Evolutionary conservation across 2,797 vertebrate genomes (phyloP).

Genomic region (Chaetophractus vellerosus): DNA sequence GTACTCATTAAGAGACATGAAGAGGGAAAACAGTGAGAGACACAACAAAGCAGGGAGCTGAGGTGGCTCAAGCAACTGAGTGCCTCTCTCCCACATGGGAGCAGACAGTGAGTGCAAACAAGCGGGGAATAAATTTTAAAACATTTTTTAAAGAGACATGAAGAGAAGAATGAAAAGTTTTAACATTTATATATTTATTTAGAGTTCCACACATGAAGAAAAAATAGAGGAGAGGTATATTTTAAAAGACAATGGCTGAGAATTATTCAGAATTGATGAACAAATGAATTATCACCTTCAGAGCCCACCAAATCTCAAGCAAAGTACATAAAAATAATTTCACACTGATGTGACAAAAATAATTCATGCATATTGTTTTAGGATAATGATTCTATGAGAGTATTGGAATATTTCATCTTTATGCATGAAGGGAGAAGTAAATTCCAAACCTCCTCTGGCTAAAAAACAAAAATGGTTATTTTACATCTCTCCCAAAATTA

Average conservation of each 20-base stretch:
- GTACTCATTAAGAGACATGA: background rate
- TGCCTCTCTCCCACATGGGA: too few relatives aligned
- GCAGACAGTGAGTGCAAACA: too few relatives aligned
- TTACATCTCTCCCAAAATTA: conserved; percentile 58
- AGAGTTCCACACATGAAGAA: background rate
- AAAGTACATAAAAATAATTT: conserved; percentile 4
- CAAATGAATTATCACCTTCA: too few relatives aligned
- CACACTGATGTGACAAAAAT: background rate
- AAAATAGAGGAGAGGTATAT: background rate
- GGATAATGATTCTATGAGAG: background rate
- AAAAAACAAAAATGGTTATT: conserved; percentile 39
- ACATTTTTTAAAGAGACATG: background rate
- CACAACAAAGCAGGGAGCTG: too few relatives aligned
- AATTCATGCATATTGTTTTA: background rate
- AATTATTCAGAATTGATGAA: background rate
- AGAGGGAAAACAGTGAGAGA: background rate
- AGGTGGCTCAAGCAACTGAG: too few relatives aligned
- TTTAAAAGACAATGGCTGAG: background rate
- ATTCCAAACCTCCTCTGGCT: background rate
- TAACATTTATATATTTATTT: background rate
- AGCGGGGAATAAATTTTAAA: too few relatives aligned
- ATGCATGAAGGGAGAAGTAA: conserved; percentile 20
- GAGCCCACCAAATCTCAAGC: too few relatives aligned
- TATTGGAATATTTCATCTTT: conserved; percentile 37
- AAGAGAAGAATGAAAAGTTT: background rate